Evolutionary conservation across 2,797 vertebrate genomes (phyloP).

Genomic region (Sardinella longiceps): DNA sequence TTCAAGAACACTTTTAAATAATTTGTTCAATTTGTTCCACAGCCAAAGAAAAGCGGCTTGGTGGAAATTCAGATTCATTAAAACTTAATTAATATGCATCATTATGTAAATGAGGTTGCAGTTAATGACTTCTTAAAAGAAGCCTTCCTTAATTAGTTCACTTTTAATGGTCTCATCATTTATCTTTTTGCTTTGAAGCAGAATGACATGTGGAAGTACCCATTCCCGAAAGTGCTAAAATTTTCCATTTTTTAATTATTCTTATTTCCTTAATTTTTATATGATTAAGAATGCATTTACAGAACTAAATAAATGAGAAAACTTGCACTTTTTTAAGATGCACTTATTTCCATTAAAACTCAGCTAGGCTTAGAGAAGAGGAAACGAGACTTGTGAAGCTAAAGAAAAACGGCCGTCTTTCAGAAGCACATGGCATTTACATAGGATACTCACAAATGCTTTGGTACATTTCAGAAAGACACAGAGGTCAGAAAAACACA

Average conservation of each 20-base stretch:
- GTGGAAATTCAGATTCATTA: conserved; percentile 99
- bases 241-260: conserved; percentile 85
- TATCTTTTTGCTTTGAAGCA: conserved; percentile 98
- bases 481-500: background rate
- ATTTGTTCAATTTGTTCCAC: conserved; percentile 99
- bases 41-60: conserved; percentile 99
- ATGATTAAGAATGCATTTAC: conserved; percentile 81
- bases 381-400: conserved; percentile 55
- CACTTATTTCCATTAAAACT: conserved; percentile 60
- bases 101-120: conserved; percentile 99
- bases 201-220: conserved; percentile 94
- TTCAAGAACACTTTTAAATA: conserved; percentile 99
- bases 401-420: conserved; percentile 52
- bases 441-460: background rate
- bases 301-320: conserved; percentile 72
- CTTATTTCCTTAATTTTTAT: conserved; percentile 88
- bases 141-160: conserved; percentile 99
- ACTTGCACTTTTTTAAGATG: conserved; percentile 66
- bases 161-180: conserved; percentile 98
- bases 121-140: conserved; percentile 99
- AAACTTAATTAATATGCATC: conserved; percentile 99
- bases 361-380: conserved; percentile 49
- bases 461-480: background rate
- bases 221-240: conserved; percentile 88
- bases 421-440: conserved; percentile 34